A percentile compares a stretch with the other conserved stretches of the same genome.
These are phyloP conservation scores for Apamea crenata DNA, from an alignment of 2,888 invertebrate genomes.

Conservation along the genomic window DNA sequence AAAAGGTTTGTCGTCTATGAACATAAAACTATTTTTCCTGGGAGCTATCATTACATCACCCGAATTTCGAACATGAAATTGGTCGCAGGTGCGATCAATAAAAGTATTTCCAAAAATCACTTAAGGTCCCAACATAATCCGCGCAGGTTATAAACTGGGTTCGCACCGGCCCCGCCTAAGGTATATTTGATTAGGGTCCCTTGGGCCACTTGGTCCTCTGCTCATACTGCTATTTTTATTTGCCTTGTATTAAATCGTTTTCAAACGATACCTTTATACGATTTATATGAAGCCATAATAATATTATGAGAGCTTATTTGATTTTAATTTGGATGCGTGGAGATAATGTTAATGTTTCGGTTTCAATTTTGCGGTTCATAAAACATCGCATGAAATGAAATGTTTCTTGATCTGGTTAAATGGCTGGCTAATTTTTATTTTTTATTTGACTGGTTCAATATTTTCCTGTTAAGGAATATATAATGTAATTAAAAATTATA, in stretches of 20 bases:
- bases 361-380: conserved; percentile 41
- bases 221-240: conserved; percentile 84
- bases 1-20: conserved; percentile 36
- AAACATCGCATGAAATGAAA: conserved; percentile 10
- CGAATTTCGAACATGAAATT: conserved; percentile 53
- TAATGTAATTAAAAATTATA: not conserved
- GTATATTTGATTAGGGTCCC: conserved; percentile 87
- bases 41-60: conserved; percentile 50
- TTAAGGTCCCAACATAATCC: conserved; percentile 79
- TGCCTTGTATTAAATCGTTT: conserved; percentile 84
- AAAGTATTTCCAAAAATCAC: conserved; percentile 76
- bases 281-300: conserved; percentile 53
- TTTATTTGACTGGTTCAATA: not conserved
- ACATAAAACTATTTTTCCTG: conserved; percentile 49
- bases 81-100: conserved; percentile 67
- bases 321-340: conserved; percentile 46
- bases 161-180: conserved; percentile 77
- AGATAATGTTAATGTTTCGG: conserved; percentile 37
- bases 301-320: conserved; percentile 55
- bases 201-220: conserved; percentile 72
- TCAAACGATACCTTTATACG: conserved; percentile 78
- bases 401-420: conserved; percentile 13
- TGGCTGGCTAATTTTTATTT: not conserved
- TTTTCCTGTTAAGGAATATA: not conserved
- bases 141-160: conserved; percentile 78